Evolutionary conservation across 2,113 vertebrate species (phyloP), one percentile per base, ranked within the genome.

Genomic region (Trochalopteron elliotii): DNA sequence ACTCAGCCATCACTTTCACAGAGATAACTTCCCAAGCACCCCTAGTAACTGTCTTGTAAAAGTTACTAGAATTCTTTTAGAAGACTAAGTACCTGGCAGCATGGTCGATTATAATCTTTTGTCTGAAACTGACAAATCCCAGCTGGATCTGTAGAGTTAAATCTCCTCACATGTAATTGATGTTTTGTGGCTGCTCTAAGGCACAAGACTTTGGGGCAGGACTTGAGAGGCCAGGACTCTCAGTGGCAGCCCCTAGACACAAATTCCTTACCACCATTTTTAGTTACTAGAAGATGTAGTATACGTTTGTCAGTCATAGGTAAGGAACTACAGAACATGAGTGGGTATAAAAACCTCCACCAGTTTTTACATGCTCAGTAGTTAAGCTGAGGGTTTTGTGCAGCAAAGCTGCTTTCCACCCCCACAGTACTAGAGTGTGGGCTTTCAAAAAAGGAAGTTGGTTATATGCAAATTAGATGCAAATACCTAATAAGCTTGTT

Each of bases 401-500:
- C 37, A 89, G 31, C 70, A 80, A 63, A 45, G 35, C 74, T 91
- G 35, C 39, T 89, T 90, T 90, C 75, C 69, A 65, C 57, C 42
- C 42, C 65, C 87, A 64, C 6, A 40, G 57, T 74, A 88, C 27
- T 53, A 63, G n/a, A 77, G 37, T 44, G n/a, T 33, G 64, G 52
- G 59, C 37, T 87, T 92, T 94, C 47, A 89, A 68, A 95, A 59
- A 89, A 92, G 56, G 47, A 93, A 97, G 76, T 78, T 93, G 39
- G 75, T 70, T 94, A 63, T 83, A 96, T 93, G 61, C 59, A 96
- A 94, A 94, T 89, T 40, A 89, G 44, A 96, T 96, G 78, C 74
- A 96, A 96, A 97, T 96, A 87, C 55, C 63, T 88, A 94, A 93
- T 89, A 93, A 75, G 60, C 76, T 95, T 86, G 83, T 93, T 93